Evolutionary conservation across 2,113 vertebrate species (phyloP).

Genomic region (Sciurus niger): DNA sequence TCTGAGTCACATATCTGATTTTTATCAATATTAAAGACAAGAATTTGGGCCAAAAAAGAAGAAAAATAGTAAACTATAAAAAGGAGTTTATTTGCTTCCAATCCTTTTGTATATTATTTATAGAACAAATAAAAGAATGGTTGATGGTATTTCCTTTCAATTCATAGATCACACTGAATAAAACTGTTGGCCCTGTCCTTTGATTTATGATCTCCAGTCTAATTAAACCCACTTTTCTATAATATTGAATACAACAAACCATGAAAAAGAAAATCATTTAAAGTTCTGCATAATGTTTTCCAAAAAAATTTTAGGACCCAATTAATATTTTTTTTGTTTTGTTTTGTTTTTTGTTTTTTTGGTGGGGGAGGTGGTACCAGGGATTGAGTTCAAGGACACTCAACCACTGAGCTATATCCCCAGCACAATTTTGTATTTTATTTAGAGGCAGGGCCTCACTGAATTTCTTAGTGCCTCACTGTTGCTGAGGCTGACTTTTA

Average conservation of each 20-base stretch:
- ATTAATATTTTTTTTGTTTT: background rate
- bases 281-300: constrained; percentile 21
- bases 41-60: constrained; percentile 60
- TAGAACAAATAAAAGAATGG: constrained; percentile 75
- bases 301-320: background rate
- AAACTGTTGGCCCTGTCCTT: constrained; percentile 52
- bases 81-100: constrained; percentile 76
- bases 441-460: too few relatives aligned
- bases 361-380: too few relatives aligned
- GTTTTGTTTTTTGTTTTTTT: too few relatives aligned
- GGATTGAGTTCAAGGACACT: too few relatives aligned
- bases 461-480: too few relatives aligned
- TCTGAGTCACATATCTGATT: background rate
- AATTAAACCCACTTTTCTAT: constrained; percentile 48
- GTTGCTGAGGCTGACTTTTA: too few relatives aligned
- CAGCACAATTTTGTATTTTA: too few relatives aligned
- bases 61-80: background rate
- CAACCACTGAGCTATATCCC: too few relatives aligned
- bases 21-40: background rate
- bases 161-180: constrained; percentile 64
- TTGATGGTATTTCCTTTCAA: constrained; percentile 47
- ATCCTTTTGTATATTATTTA: constrained; percentile 81
- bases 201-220: constrained; percentile 42
- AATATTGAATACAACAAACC: background rate
- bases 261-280: background rate